These are phyloP conservation scores for Mizuhopecten yessoensis DNA, from an alignment of 1,140 invertebrate genomes.

Conservation along the genomic window DNA sequence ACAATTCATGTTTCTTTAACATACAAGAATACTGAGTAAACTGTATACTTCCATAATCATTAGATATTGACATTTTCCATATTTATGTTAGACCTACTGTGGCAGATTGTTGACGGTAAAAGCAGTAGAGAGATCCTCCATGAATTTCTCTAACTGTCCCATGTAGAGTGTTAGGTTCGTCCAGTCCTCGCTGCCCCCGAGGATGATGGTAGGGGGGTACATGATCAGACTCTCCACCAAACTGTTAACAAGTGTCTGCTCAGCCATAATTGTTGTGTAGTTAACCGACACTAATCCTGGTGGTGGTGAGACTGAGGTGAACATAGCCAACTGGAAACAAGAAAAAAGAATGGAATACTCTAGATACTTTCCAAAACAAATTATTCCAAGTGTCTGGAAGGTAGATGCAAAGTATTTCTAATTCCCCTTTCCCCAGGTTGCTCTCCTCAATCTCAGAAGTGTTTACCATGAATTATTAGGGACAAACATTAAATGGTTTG, in stretches of 20 bases:
- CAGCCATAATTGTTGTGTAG: conserved; percentile 15
- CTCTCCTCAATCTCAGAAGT: no score
- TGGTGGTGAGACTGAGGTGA: background rate
- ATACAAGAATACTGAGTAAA: no score
- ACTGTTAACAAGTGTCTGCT: background rate
- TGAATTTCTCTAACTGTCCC: conserved; percentile 54
- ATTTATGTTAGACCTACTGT: background rate
- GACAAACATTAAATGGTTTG: no score
- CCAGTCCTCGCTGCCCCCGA: conserved; percentile 55
- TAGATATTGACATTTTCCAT: no score
- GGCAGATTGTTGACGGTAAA: background rate
- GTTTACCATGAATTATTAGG: no score
- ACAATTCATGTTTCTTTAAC: no score
- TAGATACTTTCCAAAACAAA: no score
- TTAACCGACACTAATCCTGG: background rate
- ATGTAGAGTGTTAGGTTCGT: conserved; percentile 56
- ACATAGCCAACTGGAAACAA: conserved; percentile 7
- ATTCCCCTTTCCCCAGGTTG: no score
- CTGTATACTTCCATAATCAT: no score
- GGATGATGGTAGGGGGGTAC: conserved; percentile 55
- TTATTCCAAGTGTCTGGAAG: no score
- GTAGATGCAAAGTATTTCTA: no score
- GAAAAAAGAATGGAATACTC: no score
- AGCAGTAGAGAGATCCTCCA: conserved; percentile 41
- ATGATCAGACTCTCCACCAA: conserved; percentile 49